These are phyloP conservation scores for Aeoliscus strigatus DNA, from an alignment of 2,797 vertebrate species.

Conservation along the genomic window DNA sequence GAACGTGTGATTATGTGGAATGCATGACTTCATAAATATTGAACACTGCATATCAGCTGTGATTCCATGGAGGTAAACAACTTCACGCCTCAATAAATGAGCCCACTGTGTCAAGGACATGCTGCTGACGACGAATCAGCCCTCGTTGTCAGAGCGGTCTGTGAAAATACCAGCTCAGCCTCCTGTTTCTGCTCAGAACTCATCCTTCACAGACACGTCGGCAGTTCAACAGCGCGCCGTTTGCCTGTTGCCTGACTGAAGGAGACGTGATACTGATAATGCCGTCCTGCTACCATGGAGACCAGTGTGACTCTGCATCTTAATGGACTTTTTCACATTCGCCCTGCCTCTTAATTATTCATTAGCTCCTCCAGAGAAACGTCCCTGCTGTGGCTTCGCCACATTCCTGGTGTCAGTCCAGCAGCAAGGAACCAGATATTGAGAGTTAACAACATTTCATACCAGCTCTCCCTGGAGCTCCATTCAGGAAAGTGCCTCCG, in stretches of 20 bases:
- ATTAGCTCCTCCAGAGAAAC: slow-evolving; percentile 46
- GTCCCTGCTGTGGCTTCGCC: slow-evolving; percentile 15
- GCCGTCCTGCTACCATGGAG: slow-evolving; percentile 58
- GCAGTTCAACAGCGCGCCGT: slow-evolving; percentile 1
- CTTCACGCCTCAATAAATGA: too few species aligned
- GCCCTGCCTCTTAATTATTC: slow-evolving; percentile 67
- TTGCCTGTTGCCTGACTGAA: slow-evolving; percentile 13
- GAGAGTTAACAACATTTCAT: background rate
- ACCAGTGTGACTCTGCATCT: slow-evolving; percentile 67
- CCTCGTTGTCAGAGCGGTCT: too few species aligned
- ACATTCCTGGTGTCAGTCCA: slow-evolving; percentile 36
- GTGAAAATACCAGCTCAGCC: too few species aligned
- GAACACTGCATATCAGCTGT: too few species aligned
- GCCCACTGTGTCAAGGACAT: too few species aligned
- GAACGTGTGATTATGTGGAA: too few species aligned
- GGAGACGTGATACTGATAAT: slow-evolving; percentile 47
- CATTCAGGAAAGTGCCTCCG: slow-evolving; percentile 6
- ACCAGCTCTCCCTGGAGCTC: background rate
- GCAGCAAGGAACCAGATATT: slow-evolving; percentile 20
- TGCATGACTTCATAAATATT: too few species aligned
- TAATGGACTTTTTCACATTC: slow-evolving; percentile 61
- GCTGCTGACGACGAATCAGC: too few species aligned
- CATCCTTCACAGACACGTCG: slow-evolving; percentile 7
- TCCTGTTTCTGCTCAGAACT: background rate
- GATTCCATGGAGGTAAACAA: too few species aligned